Base-by-base conservation (phyloP, 2,113 vertebrate genomes). In the Rhizomys pruinosus region DNA sequence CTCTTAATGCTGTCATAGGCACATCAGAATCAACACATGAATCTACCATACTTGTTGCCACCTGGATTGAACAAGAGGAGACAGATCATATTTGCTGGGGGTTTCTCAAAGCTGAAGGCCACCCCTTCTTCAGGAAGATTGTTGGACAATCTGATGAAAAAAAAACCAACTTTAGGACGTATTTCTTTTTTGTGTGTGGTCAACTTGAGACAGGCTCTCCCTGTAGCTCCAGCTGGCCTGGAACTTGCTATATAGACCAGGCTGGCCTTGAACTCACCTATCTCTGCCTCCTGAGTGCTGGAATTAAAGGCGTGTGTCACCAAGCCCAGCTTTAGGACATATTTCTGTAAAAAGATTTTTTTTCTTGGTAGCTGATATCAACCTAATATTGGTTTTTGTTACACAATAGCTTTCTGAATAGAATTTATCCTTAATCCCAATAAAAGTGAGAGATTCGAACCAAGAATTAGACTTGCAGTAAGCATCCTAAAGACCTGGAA, bases 391-490 rank as follows among this genome's bases (percentile, higher is more conserved):
- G 37, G 42, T 10, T 84, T 7, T 82, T 61, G 17, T 89, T 87
- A 86, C 79, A 25, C 23, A 79, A 76, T 47, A 93, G 72, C 23
- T 17, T 22, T 10, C 42, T 84, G 34, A 86, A 93, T 64, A 95
- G 59, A 84, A 61, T 79, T 52, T 77, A 64, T 44, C 47, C 8
- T 81, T 61, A 85, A 96, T 73, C 37, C 37, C 90, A 82, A 74
- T 5, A 78, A 80, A 66, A 61, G 20, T 37, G 59, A 55, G 19
- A 72, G 4, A 47, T 23, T 37, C 72, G 74, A 80, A 47, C 4
- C 61, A 66, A 86, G 61, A 68, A 69, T 91, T 64, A 47, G 42
- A 86, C 17, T 29, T 82, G 85, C 61, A 5, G 7, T 19, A 42
- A 72, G 42, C 47, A 72, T 55, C 27, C 15, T 47, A 74, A 74